A percentile compares a stretch with the other conserved stretches of the same genome.
These are phyloP conservation scores for Andrena fulva DNA, from an alignment of 2,888 invertebrate species.

Conservation along the genomic window DNA sequence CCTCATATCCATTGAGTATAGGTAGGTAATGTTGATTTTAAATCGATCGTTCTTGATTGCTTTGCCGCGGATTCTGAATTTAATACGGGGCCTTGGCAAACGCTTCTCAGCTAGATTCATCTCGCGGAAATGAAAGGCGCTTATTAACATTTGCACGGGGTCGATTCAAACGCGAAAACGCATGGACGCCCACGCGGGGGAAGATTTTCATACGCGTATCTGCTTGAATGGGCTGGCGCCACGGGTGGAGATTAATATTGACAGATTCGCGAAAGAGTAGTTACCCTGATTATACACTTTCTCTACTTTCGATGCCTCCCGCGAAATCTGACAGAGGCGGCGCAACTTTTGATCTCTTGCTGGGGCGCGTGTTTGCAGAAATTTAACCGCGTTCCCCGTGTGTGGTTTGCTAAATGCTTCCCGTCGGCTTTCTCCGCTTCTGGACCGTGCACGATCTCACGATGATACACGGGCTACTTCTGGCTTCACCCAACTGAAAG, in stretches of 20 bases:
- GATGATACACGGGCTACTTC: conserved; percentile 13
- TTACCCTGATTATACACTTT: conserved; percentile 35
- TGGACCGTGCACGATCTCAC: background rate
- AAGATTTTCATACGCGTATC: conserved; percentile 14
- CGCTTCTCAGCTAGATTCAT: conserved; percentile 37
- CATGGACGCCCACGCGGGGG: background rate
- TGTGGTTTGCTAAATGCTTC: conserved; percentile 54
- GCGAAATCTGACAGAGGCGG: conserved; percentile 11
- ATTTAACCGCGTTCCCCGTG: conserved; percentile 44
- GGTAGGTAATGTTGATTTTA: conserved; percentile 9
- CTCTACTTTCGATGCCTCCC: conserved; percentile 31
- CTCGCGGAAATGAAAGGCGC: conserved; percentile 23
- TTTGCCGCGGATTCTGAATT: conserved; percentile 18
- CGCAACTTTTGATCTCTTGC: conserved; percentile 62
- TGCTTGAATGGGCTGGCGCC: conserved; percentile 11
- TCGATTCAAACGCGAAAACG: conserved; percentile 14
- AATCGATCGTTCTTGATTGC: conserved; percentile 31
- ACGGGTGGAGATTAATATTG: conserved; percentile 57
- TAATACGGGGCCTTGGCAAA: conserved; percentile 21
- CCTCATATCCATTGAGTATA: background rate
- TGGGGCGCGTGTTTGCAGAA: conserved; percentile 53
- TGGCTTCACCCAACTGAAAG: conserved; percentile 8
- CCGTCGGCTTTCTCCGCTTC: conserved; percentile 22
- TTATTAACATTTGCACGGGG: conserved; percentile 28
- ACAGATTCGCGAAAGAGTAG: conserved; percentile 47